Conservation (phyloP, 1,140 invertebrate species). For the Saxidomus purpurata region DNA sequence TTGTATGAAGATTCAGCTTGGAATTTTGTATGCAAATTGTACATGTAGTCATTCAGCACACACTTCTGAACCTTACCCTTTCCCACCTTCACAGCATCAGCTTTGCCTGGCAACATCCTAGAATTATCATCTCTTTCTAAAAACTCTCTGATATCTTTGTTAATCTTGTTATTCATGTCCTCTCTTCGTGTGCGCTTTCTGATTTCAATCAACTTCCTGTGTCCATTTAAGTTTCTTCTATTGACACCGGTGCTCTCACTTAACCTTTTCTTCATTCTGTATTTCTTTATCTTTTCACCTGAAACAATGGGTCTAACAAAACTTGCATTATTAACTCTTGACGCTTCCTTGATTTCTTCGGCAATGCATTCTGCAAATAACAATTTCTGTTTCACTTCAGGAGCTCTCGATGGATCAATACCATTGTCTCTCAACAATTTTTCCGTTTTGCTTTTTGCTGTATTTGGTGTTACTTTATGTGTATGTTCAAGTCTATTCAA, state of each 20-base stretch:
- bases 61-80: conserved; percentile 9
- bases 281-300: conserved; percentile 38
- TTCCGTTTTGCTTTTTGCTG: conserved; percentile 38
- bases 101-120: conserved; percentile 39
- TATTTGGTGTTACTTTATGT: conserved; percentile 3
- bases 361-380: conserved; percentile 47
- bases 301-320: conserved; percentile 22
- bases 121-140: conserved; percentile 57
- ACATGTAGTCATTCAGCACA: conserved; percentile 51
- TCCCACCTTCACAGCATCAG: conserved; percentile 34
- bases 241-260: not conserved
- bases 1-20: conserved; percentile 42
- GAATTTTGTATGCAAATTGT: conserved; percentile 50
- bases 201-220: not conserved
- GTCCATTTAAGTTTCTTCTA: not conserved
- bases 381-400: conserved; percentile 13
- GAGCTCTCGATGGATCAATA: not conserved
- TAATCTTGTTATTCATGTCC: not conserved
- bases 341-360: conserved; percentile 40
- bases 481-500: too few relatives aligned
- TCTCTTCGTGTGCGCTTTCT: not conserved
- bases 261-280: conserved; percentile 21
- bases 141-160: conserved; percentile 19
- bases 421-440: not conserved
- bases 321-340: not conserved